Conservation (phyloP, 1,140 invertebrate species). For the Parapsyche elsis region DNA sequence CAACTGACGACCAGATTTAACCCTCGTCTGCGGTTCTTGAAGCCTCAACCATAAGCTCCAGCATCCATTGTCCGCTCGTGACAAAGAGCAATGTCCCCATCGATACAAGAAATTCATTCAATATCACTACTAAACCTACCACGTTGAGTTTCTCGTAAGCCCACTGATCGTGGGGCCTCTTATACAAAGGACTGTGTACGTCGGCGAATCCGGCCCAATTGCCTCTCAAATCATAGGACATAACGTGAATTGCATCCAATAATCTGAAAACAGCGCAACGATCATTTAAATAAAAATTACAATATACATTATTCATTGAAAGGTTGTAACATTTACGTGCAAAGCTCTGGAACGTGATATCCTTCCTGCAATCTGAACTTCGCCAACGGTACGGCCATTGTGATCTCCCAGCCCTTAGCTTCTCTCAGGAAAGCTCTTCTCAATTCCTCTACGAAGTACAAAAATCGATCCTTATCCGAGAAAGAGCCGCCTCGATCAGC, state of each 20-base stretch:
- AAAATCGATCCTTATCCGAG: conserved; percentile 84
- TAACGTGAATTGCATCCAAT: conserved; percentile 86
- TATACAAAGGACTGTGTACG: conserved; percentile 86
- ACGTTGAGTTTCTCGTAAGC: conserved; percentile 90
- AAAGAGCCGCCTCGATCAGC: conserved; percentile 85
- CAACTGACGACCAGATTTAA: background rate
- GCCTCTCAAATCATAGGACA: conserved; percentile 92
- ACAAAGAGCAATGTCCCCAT: too few species aligned
- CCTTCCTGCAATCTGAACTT: conserved; percentile 87
- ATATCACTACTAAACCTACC: conserved; percentile 67
- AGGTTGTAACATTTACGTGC: conserved; percentile 79
- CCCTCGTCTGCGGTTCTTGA: conserved; percentile 16
- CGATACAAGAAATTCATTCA: too few species aligned
- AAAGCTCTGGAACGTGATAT: conserved; percentile 88
- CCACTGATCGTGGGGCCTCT: conserved; percentile 85
- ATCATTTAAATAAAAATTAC: background rate
- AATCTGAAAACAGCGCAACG: conserved; percentile 62
- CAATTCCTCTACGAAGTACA: conserved; percentile 86
- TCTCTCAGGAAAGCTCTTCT: conserved; percentile 79
- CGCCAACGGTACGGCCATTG: conserved; percentile 86
- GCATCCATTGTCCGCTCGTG: background rate
- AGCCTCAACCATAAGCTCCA: background rate
- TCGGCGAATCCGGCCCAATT: conserved; percentile 93
- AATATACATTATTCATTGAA: background rate
- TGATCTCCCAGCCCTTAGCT: conserved; percentile 84